These are phyloP conservation scores for Aleadryas rufinucha DNA, from an alignment of 2,113 vertebrate species.

Conservation along the genomic window DNA sequence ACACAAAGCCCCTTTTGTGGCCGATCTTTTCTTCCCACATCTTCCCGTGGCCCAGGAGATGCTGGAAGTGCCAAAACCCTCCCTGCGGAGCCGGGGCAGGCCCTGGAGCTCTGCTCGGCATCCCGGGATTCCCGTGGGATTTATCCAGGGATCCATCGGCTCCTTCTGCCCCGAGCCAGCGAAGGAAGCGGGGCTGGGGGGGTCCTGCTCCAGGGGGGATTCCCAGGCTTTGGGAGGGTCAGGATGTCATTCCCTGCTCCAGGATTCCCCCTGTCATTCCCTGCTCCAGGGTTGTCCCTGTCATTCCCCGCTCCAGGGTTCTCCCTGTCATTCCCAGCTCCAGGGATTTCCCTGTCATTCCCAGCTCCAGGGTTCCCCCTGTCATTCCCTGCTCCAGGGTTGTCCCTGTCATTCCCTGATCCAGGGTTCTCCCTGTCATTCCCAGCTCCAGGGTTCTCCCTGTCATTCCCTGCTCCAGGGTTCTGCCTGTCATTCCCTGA, in stretches of 20 bases:
- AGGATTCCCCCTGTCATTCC: not conserved
- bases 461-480: not conserved
- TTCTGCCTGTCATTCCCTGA: not conserved
- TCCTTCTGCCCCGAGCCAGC: not conserved
- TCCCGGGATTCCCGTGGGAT: not conserved
- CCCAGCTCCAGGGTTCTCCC: not conserved
- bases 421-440: too few relatives aligned
- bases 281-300: not conserved
- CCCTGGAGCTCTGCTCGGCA: not conserved
- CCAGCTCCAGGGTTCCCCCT: not conserved
- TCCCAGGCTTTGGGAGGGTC: not conserved
- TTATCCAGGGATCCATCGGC: not conserved
- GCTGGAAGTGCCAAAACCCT: not conserved
- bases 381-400: not conserved
- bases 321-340: not conserved
- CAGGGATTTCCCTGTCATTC: not conserved
- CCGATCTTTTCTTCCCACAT: not conserved
- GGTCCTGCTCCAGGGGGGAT: not conserved
- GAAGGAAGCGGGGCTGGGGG: not conserved
- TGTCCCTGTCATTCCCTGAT: too few relatives aligned
- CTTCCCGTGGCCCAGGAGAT: not conserved
- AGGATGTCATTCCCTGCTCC: not conserved
- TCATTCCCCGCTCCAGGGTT: not conserved
- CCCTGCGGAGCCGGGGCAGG: fast-evolving
- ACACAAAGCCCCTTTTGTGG: not conserved